Percentiles rank a stretch among this genome's conserved stretches.
These are phyloP conservation scores for Acropora tenuis DNA, from an alignment of 64 coral and sea anemone species.

Conservation along the genomic window DNA sequence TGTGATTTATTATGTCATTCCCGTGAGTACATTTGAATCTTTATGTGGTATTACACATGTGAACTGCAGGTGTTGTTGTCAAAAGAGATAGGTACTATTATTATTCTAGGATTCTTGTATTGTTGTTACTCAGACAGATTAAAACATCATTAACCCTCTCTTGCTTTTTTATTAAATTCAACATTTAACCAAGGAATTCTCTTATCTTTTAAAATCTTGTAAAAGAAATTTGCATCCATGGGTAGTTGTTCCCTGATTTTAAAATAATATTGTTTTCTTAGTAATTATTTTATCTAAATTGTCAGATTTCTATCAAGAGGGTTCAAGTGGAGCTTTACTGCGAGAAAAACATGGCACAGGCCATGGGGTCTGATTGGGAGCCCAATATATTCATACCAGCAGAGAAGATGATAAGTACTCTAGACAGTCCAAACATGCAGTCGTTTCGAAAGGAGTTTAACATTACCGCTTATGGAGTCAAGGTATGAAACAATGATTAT, in stretches of 20 bases:
- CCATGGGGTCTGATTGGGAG: conserved; percentile 30
- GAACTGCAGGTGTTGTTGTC: neutral
- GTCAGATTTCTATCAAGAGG: conserved; percentile 41
- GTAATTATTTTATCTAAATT: neutral
- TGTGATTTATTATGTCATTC: conserved; percentile 65
- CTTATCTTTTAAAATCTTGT: no score
- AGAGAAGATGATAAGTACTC: conserved; percentile 53
- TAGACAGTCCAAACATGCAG: conserved; percentile 82
- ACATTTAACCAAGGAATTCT: no score
- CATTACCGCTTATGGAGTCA: conserved; percentile 85
- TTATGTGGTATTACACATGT: neutral
- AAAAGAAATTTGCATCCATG: no score
- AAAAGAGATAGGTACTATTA: neutral
- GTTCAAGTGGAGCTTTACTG: conserved; percentile 78
- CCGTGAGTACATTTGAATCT: conserved; percentile 36
- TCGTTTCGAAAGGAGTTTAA: conserved; percentile 84
- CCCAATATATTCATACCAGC: conserved; percentile 72
- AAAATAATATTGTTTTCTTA: neutral
- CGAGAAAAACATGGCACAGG: conserved; percentile 46
- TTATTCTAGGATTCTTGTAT: no score
- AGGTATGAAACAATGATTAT: conserved; percentile 33
- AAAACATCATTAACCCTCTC: no score
- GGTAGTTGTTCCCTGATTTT: neutral
- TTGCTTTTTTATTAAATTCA: no score
- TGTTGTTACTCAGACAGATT: no score